Evolutionary conservation across 1,140 invertebrate genomes (phyloP).

Genomic region (Pinna nobilis): DNA sequence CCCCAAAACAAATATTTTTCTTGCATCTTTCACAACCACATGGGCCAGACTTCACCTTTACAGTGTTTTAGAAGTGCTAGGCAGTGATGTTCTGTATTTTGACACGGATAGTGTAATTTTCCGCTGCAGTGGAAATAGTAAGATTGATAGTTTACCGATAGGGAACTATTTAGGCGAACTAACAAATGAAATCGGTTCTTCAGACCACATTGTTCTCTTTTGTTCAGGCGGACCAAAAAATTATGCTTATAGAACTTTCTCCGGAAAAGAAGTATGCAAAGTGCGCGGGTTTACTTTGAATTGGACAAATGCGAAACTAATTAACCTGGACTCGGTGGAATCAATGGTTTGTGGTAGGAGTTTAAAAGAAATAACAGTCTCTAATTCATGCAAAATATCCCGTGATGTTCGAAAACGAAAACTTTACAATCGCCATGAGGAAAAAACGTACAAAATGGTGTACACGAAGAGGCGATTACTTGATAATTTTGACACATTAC

Average conservation of each 20-base stretch:
- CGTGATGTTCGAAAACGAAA: conserved; percentile 10
- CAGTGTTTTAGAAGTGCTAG: conserved; percentile 65
- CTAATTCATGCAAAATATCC: conserved; percentile 11
- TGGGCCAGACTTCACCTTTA: conserved; percentile 73
- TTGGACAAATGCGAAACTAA: conserved; percentile 17
- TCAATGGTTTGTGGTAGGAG: not conserved
- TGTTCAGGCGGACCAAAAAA: conserved; percentile 34
- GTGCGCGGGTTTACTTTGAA: conserved; percentile 30
- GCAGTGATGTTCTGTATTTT: conserved; percentile 67
- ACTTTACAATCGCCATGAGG: conserved; percentile 25
- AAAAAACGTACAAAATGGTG: conserved; percentile 31
- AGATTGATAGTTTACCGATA: conserved; percentile 3
- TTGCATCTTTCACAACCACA: conserved; percentile 71
- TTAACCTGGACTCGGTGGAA: conserved; percentile 26
- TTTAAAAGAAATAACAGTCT: not conserved
- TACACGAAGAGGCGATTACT: conserved; percentile 28
- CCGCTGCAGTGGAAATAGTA: not conserved
- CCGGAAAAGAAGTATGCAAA: conserved; percentile 33
- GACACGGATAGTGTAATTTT: conserved; percentile 71
- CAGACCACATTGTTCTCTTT: conserved; percentile 30
- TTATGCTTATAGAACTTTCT: conserved; percentile 30
- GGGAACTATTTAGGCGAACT: conserved; percentile 47
- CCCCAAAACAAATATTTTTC: conserved; percentile 64
- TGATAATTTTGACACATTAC: conserved; percentile 23
- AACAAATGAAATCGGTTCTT: conserved; percentile 34